A percentile compares a stretch with the other conserved stretches of the same genome.
Conservation (phyloP, 2,888 invertebrate genomes). For the Stratiomys singularior region DNA sequence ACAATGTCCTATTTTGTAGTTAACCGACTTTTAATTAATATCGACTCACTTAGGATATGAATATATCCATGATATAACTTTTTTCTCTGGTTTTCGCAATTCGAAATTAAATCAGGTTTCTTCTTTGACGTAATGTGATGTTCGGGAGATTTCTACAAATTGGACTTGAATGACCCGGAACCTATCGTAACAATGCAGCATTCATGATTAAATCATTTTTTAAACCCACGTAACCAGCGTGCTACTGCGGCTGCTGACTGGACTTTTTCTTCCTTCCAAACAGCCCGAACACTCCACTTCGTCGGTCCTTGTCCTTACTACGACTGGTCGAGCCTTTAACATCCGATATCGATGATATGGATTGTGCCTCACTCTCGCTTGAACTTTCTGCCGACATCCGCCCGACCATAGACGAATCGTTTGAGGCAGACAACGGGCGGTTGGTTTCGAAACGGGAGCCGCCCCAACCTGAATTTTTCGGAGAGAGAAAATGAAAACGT, state of each 20-base stretch:
- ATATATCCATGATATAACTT: background rate
- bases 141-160: background rate
- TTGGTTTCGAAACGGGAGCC: conserved; percentile 61
- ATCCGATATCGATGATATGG: conserved; percentile 64
- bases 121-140: background rate
- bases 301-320: conserved; percentile 53
- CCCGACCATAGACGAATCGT: conserved; percentile 60
- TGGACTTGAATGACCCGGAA: background rate
- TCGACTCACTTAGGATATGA: background rate
- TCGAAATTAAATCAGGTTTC: too few species aligned
- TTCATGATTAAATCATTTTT: background rate
- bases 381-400: conserved; percentile 64
- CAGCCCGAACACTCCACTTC: conserved; percentile 62
- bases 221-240: conserved; percentile 22
- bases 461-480: conserved; percentile 62
- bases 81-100: background rate
- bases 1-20: background rate
- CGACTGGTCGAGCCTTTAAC: conserved; percentile 55
- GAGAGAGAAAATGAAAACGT: background rate
- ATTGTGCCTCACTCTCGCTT: conserved; percentile 66
- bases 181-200: background rate
- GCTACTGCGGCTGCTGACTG: conserved; percentile 58
- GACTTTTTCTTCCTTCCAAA: conserved; percentile 63
- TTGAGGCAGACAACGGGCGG: conserved; percentile 61
- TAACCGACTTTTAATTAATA: background rate